Evolutionary conservation across 2,888 invertebrate species (phyloP).

Genomic region (Scaptomyza polygonia): DNA sequence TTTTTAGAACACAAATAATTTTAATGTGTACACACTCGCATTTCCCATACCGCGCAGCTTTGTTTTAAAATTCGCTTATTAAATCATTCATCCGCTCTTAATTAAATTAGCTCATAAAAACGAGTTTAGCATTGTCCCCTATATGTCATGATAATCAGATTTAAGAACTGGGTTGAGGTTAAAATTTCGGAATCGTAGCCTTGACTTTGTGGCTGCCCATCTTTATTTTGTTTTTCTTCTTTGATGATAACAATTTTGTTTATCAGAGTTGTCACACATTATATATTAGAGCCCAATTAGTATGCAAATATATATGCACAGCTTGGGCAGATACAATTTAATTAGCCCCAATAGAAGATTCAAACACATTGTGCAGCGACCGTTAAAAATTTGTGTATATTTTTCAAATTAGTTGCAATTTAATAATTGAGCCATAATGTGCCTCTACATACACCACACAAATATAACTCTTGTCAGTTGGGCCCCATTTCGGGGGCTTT

Average conservation of each 20-base stretch:
- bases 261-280: constrained; percentile 47
- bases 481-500: constrained; percentile 24
- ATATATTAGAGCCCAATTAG: constrained; percentile 45
- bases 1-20: background rate
- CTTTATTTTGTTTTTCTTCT: background rate
- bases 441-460: constrained; percentile 25
- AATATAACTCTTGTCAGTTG: constrained; percentile 44
- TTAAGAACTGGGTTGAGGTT: background rate
- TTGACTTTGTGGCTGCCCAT: constrained; percentile 26
- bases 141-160: background rate
- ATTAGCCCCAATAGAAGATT: constrained; percentile 22
- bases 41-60: background rate
- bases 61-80: constrained; percentile 29
- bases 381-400: constrained; percentile 40
- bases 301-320: constrained; percentile 27
- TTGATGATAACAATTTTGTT: constrained; percentile 35
- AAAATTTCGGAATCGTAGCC: constrained; percentile 7
- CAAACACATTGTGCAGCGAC: constrained; percentile 30
- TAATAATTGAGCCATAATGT: constrained; percentile 75
- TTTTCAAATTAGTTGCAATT: constrained; percentile 69
- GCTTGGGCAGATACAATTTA: constrained; percentile 10
- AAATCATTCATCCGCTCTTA: constrained; percentile 8
- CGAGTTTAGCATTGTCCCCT: background rate
- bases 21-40: constrained; percentile 10
- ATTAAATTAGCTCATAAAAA: constrained; percentile 31